Base-by-base conservation (phyloP, 2,113 vertebrate species). In the Paracanthobrama guichenoti region DNA sequence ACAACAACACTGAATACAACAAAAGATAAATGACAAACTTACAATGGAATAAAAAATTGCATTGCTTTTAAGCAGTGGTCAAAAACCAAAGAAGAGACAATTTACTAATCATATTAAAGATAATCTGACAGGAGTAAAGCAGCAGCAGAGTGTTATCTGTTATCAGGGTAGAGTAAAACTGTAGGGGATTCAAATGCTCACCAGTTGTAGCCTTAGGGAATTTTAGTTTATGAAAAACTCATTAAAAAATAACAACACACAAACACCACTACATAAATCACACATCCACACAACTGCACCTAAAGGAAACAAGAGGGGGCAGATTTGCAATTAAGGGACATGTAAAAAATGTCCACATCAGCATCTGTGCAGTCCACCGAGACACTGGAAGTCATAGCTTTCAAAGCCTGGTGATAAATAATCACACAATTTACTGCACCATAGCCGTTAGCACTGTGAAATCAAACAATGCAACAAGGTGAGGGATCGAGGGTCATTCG, bases 201-300 rank as follows among this genome's bases (percentile, higher is more conserved):
- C 46, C 76, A 80, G 57, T 75, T 80, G 74, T 73, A 79, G 59
- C 74, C 80, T 67, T 26, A 6, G 35, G 79, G 83, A 81, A 79
- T 74, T 85, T 16, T 77, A 85, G 85, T 90, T 89, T 84, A 81
- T 82, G 84, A 79, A 81, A 86, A 87, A 90, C 86, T 85, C 89
- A 90, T 88, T 88, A 86, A 87, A 82, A 39, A 87, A 67, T 35
- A 87, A 86, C 78, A 85, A 86, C 84, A 88, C 74, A 20, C 24
- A 87, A 90, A 89, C 89, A 90, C 44, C 73, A 91, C 89, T 91
- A 88, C 91, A 94, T 94, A 93, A 93, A 93, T 94, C 92, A 94
- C 91, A 89, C 89, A 35, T 84, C 76, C 85, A 89, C 91, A 91
- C 88, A 92, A 91, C 86, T 59, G 12, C 84, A 81, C 86, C 87